Evolutionary conservation across 2,888 invertebrate genomes (phyloP).

Genomic region (Limnephilus marmoratus): DNA sequence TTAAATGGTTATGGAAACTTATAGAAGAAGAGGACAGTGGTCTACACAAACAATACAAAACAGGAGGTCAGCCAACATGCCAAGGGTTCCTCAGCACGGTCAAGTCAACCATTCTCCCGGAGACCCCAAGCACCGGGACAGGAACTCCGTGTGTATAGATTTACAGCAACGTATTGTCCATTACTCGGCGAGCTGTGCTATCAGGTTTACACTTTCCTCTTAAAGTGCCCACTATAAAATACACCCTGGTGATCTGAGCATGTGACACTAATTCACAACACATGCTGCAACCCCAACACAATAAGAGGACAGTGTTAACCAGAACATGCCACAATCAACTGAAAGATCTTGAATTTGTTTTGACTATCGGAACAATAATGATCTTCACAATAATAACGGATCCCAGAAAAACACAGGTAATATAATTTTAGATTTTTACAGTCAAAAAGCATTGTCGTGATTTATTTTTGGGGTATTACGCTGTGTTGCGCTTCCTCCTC

Average conservation of each 20-base stretch:
- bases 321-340: background rate
- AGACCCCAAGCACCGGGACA: conserved; percentile 16
- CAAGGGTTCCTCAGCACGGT: conserved; percentile 20
- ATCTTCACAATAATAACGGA: background rate
- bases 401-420: background rate
- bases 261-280: background rate
- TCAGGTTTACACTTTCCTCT: background rate
- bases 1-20: conserved; percentile 20
- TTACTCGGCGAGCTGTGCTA: background rate
- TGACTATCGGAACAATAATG: background rate
- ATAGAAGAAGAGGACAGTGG: conserved; percentile 14
- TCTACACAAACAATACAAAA: conserved; percentile 31
- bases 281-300: background rate
- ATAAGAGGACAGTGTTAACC: background rate
- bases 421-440: background rate
- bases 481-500: no score
- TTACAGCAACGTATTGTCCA: background rate
- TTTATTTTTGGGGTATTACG: no score
- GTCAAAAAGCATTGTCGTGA: no score
- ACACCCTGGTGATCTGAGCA: background rate
- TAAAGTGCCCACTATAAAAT: background rate
- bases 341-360: background rate
- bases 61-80: conserved; percentile 51
- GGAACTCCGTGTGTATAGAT: background rate
- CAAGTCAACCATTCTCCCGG: background rate